Evolutionary conservation across 2,113 vertebrate genomes (phyloP).

Genomic region (Psilopogon haemacephalus): DNA sequence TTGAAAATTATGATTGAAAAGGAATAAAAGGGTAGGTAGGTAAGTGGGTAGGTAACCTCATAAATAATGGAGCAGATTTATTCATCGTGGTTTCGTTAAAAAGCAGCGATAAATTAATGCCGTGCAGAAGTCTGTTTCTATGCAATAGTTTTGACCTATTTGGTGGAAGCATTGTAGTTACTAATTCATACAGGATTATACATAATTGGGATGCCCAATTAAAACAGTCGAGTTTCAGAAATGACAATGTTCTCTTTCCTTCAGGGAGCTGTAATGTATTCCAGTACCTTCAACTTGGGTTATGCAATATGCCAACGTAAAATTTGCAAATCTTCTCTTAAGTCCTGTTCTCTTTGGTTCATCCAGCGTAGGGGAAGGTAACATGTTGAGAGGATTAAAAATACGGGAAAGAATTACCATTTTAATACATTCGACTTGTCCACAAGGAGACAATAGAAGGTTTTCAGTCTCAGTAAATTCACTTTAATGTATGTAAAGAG

Average conservation of each 20-base stretch:
- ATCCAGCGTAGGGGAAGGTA: conserved; percentile 22
- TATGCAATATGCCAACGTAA: conserved; percentile 52
- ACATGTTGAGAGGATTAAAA: conserved; percentile 68
- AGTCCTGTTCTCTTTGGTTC: conserved; percentile 58
- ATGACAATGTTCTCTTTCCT: conserved; percentile 57
- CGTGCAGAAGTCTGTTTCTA: conserved; percentile 35
- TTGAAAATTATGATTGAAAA: background rate
- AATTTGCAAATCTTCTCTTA: conserved; percentile 62
- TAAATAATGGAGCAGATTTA: conserved; percentile 11
- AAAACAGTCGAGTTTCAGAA: conserved; percentile 52
- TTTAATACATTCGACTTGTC: conserved; percentile 71
- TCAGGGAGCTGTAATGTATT: conserved; percentile 62
- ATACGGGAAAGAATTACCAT: conserved; percentile 66
- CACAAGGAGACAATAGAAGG: conserved; percentile 52
- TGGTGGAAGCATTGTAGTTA: conserved; percentile 48
- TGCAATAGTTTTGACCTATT: conserved; percentile 52
- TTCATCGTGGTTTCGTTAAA: conserved; percentile 15
- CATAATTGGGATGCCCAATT: conserved; percentile 61
- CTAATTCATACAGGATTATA: conserved; percentile 61
- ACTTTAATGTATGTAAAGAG: conserved; percentile 62
- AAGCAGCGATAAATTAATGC: conserved; percentile 31
- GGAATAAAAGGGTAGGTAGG: background rate
- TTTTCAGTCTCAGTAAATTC: conserved; percentile 64
- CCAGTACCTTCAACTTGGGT: conserved; percentile 1
- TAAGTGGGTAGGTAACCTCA: background rate